Base-by-base conservation (phyloP, 2,888 invertebrate genomes). In the Trachelus stipa region DNA sequence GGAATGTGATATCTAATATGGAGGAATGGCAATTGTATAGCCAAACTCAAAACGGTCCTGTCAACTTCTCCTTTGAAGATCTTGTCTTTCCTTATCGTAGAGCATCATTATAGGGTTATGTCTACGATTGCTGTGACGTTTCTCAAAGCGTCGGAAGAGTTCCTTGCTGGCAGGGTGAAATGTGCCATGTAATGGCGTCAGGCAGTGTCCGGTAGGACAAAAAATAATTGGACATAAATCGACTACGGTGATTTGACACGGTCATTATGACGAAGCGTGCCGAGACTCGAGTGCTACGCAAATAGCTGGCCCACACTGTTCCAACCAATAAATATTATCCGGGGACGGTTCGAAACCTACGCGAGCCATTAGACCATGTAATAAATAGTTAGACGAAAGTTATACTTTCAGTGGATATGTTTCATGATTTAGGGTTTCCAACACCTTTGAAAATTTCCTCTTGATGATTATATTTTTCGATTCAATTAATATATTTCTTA, bases 141-240 rank as follows among this genome's bases (percentile, higher is more conserved):
- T 33, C 34, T 56, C 34, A 68, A 77, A 34, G 56, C 34, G 68
- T 73, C 30, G 76, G 34, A 77, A 37, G 31, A 73, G 30, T 40
- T 74, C 12, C 74, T 40, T 69, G 23, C 34, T 68, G 40, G 34
- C 37, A n/a, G 30, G 30, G 69, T 75, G 75, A 68, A 76, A 15
- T 40, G 35, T 76, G 76, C 11, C 77, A 71, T 69, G 40, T 73
- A 74, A 71, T 68, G 71, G 33, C 68, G 15, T 33, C 31, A 33
- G 35, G n/a, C 68, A 68, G 69, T 75, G 74, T 77, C 68, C 80
- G 79, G 77, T 82, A 82, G 56, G 69, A 76, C 76, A 83, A 81
- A 56, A 83, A 86, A 84, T 87, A 87, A 88, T 87, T 88, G 88
- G 87, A 88, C 86, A 83, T 83, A 85, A 87, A 87, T 85, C 86